These are phyloP conservation scores for Adelges cooleyi DNA, from an alignment of 1,140 invertebrate genomes.

Conservation along the genomic window DNA sequence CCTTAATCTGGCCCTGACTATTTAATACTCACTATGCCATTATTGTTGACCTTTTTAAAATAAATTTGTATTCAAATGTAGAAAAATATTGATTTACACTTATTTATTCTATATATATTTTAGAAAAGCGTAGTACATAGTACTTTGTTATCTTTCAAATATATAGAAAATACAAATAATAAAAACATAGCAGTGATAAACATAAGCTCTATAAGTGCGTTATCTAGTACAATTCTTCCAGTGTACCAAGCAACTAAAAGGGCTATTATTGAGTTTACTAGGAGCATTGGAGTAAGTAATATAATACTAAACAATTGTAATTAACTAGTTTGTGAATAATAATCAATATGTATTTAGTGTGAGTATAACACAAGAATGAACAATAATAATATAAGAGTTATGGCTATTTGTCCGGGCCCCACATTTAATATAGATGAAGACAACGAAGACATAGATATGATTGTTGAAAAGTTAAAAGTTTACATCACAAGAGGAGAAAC, in stretches of 20 bases:
- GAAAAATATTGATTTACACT: too few relatives aligned
- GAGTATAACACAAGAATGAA: background rate
- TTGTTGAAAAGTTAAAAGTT: background rate
- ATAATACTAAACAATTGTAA: too few relatives aligned
- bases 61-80: too few relatives aligned
- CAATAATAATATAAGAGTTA: background rate
- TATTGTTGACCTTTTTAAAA: too few relatives aligned
- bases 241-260: constrained; percentile 19
- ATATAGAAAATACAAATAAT: background rate
- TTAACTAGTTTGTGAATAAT: background rate
- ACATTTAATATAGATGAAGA: background rate
- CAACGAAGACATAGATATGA: background rate
- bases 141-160: background rate
- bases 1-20: too few relatives aligned
- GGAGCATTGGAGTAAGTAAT: background rate
- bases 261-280: background rate
- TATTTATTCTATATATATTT: background rate
- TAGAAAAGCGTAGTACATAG: constrained; percentile 1
- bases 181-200: background rate
- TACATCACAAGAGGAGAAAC: background rate
- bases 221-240: background rate
- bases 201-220: background rate
- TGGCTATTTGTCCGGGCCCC: background rate
- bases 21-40: too few relatives aligned
- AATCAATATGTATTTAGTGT: background rate